Percentiles rank a stretch among this genome's conserved stretches.
These are phyloP conservation scores for Epinephelus awoara DNA, from an alignment of 2,797 vertebrate species.

Conservation along the genomic window DNA sequence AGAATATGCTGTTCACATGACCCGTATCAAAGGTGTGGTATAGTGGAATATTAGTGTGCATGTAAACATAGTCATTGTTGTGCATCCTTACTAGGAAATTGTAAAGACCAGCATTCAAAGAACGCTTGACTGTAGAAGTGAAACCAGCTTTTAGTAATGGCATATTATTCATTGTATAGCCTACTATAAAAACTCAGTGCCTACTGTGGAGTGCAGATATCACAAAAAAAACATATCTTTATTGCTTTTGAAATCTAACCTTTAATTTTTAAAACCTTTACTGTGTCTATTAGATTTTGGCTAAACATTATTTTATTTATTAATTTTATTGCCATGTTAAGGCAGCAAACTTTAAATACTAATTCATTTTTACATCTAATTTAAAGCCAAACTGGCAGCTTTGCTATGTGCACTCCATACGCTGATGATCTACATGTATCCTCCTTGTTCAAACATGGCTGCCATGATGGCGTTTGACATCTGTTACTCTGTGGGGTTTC, in stretches of 20 bases:
- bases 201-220: background rate
- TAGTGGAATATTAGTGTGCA: too few species aligned
- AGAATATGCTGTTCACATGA: too few species aligned
- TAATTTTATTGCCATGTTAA: background rate
- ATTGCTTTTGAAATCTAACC: background rate
- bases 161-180: background rate
- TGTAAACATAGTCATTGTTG: background rate
- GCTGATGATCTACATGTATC: constrained; percentile 32
- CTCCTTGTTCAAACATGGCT: constrained; percentile 60
- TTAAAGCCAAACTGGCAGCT: constrained; percentile 9
- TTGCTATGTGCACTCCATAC: background rate
- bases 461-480: constrained; percentile 61
- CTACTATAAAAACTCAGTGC: background rate
- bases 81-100: background rate
- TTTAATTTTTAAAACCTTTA: background rate
- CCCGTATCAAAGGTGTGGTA: too few species aligned
- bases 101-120: background rate
- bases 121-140: background rate
- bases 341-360: background rate
- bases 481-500: constrained; percentile 70
- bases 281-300: background rate
- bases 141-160: background rate
- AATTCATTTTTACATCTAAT: constrained; percentile 10
- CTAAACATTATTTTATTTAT: background rate
- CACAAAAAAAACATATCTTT: too few species aligned